Base-by-base conservation (phyloP, 2,797 vertebrate genomes). In the Arnoldichthys spilopterus region DNA sequence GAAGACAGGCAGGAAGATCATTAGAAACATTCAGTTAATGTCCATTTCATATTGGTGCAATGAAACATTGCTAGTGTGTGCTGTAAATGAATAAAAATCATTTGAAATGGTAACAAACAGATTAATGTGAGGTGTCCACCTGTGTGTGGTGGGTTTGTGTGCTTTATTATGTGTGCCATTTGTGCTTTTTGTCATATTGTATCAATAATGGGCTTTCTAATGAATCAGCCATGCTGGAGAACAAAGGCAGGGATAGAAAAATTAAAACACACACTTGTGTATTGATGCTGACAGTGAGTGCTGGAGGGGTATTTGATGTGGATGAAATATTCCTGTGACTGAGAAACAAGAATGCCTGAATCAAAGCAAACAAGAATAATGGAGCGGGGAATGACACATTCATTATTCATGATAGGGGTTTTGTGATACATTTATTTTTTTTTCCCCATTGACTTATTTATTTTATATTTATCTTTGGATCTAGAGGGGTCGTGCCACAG, bases 341-440 rank as follows among this genome's bases (percentile, higher is more conserved):
- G 84, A 83, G 72, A 85, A 51, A 79, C 79, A 86, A 76, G 76
- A 82, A 76, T 58, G 76, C 76, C 62, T 83, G 85, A 87, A 82
- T 88, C 87, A 85, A 85, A 86, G 86, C 85, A 87, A 86, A 89
- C 83, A 88, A 84, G 89, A 87, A 81, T 88, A 89, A 90, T 87
- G 87, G 87, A 90, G 89, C 87, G 77, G 78, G 76, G 78, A 81
- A 83, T 88, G 85, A 85, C 85, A 84, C 76, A 87, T 91, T 87
- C 82, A 90, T 90, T 88, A 90, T 90, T 90, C 86, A 90, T 90
- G 78, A 78, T 71, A 85, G 76, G 83, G 83, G 81, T 85, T 84
- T 85, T 86, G 85, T 85, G 84, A 76, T 87, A 87, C 79, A 82
- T 88, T 86, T 89, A 88, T 88, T 86, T 88, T 84, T 76, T 47